Evolutionary conservation across 2,888 invertebrate genomes (phyloP).

Genomic region (Gymnoscelis rufifasciata): DNA sequence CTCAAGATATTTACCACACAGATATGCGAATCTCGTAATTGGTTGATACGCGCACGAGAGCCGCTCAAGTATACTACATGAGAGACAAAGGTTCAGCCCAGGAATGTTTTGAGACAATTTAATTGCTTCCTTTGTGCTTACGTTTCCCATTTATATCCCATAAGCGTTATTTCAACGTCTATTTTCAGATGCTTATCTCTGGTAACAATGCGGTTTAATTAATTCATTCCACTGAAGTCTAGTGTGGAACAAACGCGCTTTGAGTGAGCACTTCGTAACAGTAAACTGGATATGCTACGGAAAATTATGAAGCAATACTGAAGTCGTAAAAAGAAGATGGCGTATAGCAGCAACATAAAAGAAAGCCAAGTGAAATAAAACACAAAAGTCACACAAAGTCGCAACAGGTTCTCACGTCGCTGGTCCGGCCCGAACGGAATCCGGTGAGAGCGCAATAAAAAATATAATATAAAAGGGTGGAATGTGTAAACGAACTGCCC

Average conservation of each 20-base stretch:
- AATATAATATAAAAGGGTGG: constrained; percentile 44
- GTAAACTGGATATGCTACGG: background rate
- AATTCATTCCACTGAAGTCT: background rate
- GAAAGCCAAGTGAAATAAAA: constrained; percentile 29
- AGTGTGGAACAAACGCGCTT: background rate
- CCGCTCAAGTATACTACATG: constrained; percentile 25
- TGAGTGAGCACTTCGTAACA: no score
- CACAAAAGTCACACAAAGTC: constrained; percentile 24
- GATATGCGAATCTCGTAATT: constrained; percentile 61
- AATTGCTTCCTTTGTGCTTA: constrained; percentile 46
- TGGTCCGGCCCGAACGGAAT: constrained; percentile 28
- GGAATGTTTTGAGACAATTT: constrained; percentile 44
- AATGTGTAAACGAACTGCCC: constrained; percentile 59
- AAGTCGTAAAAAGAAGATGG: constrained; percentile 14
- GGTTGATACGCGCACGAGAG: constrained; percentile 39
- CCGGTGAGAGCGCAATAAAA: constrained; percentile 32
- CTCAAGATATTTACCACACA: constrained; percentile 50
- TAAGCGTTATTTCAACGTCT: constrained; percentile 21
- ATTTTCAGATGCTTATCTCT: constrained; percentile 3
- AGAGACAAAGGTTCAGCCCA: constrained; percentile 38
- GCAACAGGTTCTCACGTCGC: constrained; percentile 34
- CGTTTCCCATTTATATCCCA: constrained; percentile 26
- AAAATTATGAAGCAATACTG: constrained; percentile 14
- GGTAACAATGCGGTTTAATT: background rate
- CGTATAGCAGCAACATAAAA: constrained; percentile 17